These are phyloP conservation scores for Lordiphosa fenestrarum DNA, from an alignment of 2,888 invertebrate species.

Conservation along the genomic window DNA sequence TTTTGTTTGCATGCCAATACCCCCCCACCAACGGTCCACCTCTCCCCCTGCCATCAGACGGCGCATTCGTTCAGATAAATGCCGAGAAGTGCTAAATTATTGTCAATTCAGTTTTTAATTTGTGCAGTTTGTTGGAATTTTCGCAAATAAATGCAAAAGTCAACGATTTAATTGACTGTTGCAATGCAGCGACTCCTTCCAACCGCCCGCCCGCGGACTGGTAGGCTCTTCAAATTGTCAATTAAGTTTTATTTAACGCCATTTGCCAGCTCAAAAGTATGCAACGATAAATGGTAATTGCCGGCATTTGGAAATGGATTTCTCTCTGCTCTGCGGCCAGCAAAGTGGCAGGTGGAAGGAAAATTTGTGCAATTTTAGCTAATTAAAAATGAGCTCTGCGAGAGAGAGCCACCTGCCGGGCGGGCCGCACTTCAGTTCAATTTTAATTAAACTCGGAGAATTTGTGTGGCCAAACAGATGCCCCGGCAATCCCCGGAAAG, in stretches of 20 bases:
- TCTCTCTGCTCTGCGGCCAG: constrained; percentile 21
- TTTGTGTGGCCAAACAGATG: constrained; percentile 47
- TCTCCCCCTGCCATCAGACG: background rate
- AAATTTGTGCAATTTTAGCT: constrained; percentile 66
- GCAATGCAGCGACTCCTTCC: constrained; percentile 31
- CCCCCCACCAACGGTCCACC: background rate
- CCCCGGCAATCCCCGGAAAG: constrained; percentile 31
- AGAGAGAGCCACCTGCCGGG: constrained; percentile 42
- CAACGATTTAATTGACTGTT: constrained; percentile 69
- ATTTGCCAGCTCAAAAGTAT: constrained; percentile 65
- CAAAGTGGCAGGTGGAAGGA: background rate
- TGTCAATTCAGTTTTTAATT: constrained; percentile 73
- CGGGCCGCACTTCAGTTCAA: constrained; percentile 47
- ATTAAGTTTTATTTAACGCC: constrained; percentile 77
- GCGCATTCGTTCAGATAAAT: constrained; percentile 37
- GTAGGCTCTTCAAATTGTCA: constrained; percentile 69
- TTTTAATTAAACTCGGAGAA: constrained; percentile 72
- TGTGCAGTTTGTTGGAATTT: constrained; percentile 62
- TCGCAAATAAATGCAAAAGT: constrained; percentile 67
- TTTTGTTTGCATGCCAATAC: constrained; percentile 65
- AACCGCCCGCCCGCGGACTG: too few relatives aligned
- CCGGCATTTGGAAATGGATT: constrained; percentile 64
- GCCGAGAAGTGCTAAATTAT: constrained; percentile 72
- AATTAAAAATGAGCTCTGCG: constrained; percentile 69
- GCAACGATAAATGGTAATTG: constrained; percentile 69